Conservation (phyloP, 2,888 invertebrate species). For the Anthophora plumipes region DNA sequence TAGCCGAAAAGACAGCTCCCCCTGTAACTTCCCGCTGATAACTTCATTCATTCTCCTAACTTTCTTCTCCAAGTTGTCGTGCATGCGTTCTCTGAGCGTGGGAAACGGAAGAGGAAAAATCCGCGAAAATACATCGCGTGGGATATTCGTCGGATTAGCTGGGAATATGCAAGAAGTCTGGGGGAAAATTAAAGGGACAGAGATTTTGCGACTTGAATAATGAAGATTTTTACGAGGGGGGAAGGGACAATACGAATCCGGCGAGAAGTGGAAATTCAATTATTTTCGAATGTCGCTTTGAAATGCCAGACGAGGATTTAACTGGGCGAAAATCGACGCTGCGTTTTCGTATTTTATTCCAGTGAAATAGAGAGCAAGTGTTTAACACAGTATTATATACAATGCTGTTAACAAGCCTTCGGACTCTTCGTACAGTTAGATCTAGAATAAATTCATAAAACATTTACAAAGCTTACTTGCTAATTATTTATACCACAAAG, state of each 20-base stretch:
- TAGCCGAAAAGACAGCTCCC: constrained; percentile 34
- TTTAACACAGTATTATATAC: too few relatives aligned
- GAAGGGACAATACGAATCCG: constrained; percentile 19
- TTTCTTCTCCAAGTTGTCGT: constrained; percentile 33
- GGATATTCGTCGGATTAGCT: constrained; percentile 16
- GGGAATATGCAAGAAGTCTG: constrained; percentile 26
- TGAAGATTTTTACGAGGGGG: constrained; percentile 1
- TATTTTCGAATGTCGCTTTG: neutral
- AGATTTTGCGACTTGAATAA: constrained; percentile 10
- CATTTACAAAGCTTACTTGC: too few relatives aligned
- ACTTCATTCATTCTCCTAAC: constrained; percentile 59
- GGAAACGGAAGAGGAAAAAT: constrained; percentile 27
- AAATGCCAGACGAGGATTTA: neutral
- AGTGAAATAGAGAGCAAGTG: neutral
- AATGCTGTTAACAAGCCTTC: too few relatives aligned
- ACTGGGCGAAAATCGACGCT: neutral
- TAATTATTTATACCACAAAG: too few relatives aligned
- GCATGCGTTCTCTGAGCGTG: neutral
- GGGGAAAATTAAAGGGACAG: constrained; percentile 1
- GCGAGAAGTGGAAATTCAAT: constrained; percentile 7
- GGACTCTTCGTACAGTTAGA: too few relatives aligned
- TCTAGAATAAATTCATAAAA: too few relatives aligned
- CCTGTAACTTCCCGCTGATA: constrained; percentile 42
- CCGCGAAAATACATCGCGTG: neutral
- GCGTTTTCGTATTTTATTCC: neutral